These are phyloP conservation scores for Drosophila serrata DNA, from an alignment of 1,140 invertebrate genomes.

Conservation along the genomic window DNA sequence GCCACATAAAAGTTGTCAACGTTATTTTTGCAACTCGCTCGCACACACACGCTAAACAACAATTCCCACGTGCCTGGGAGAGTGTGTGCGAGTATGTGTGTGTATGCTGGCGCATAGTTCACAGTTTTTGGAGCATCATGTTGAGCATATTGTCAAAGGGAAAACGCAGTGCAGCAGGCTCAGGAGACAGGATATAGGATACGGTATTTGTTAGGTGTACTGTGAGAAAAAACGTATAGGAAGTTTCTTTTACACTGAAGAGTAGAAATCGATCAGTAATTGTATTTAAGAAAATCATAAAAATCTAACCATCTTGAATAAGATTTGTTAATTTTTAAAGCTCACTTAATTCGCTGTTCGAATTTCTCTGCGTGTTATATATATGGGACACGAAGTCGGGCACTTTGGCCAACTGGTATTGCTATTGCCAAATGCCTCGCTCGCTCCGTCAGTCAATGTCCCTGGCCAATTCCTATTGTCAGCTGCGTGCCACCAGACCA, in stretches of 20 bases:
- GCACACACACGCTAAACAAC: conserved; percentile 32
- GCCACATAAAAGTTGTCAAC: conserved; percentile 75
- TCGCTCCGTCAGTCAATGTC: conserved; percentile 41
- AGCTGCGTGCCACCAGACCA: conserved; percentile 38
- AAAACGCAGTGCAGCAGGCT: conserved; percentile 50
- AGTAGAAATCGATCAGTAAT: no score
- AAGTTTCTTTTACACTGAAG: background rate
- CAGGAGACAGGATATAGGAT: conserved; percentile 43
- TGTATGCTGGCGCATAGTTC: conserved; percentile 48
- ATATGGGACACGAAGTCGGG: conserved; percentile 42
- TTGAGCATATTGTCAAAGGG: conserved; percentile 72
- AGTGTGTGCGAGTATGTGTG: conserved; percentile 19
- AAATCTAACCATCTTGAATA: background rate
- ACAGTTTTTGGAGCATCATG: conserved; percentile 70
- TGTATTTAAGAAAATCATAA: background rate
- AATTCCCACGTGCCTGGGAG: conserved; percentile 71
- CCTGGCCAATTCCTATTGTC: conserved; percentile 78
- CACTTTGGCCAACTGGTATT: conserved; percentile 61
- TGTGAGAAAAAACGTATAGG: no score
- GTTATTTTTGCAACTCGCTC: conserved; percentile 70
- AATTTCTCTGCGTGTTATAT: conserved; percentile 2
- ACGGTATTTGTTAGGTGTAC: conserved; percentile 33
- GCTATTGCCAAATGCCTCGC: conserved; percentile 57
- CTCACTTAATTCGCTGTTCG: background rate
- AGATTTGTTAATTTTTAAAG: no score